A percentile compares a stretch with the other conserved stretches of the same genome.
phyloP scores from a whole-genome alignment of 2,797 vertebrate species.

The Kryptolebias ocellatus region DNA sequence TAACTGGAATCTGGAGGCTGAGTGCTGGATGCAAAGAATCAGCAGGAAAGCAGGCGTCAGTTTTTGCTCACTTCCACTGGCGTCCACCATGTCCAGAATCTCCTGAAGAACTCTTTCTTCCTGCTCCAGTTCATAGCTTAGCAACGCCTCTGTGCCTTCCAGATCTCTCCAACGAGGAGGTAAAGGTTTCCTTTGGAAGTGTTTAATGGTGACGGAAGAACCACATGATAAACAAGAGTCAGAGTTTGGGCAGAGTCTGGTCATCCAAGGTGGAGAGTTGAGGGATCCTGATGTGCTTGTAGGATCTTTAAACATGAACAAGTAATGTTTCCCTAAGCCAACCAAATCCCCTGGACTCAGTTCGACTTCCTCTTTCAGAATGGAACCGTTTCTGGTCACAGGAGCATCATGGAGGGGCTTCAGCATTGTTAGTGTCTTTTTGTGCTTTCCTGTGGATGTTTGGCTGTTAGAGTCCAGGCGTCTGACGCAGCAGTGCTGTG shows the following conservation, averaged over 20 bases:
- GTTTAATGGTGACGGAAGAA: constrained; percentile 36
- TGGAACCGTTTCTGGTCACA: constrained; percentile 78
- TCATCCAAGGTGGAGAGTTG: constrained; percentile 74
- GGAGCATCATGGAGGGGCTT: constrained; percentile 77
- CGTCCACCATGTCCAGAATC: constrained; percentile 69
- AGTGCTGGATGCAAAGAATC: constrained; percentile 81
- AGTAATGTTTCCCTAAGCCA: constrained; percentile 82
- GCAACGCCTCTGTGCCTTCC: constrained; percentile 62
- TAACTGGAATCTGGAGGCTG: constrained; percentile 68
- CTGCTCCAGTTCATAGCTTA: constrained; percentile 74
- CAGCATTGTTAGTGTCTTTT: constrained; percentile 68
- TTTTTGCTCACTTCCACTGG: constrained; percentile 65
- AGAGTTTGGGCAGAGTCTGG: constrained; percentile 60
- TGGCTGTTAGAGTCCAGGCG: constrained; percentile 63
- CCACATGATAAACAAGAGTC: constrained; percentile 68
- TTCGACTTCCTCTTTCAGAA: constrained; percentile 72
- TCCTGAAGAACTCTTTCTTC: constrained; percentile 78
- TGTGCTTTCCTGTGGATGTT: constrained; percentile 46
- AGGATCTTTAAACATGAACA: constrained; percentile 86
- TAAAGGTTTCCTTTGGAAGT: constrained; percentile 28
- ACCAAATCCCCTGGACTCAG: constrained; percentile 81
- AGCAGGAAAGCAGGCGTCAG: constrained; percentile 81
- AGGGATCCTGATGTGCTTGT: constrained; percentile 52
- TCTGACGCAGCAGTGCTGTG: constrained; percentile 81
- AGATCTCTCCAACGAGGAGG: constrained; percentile 68